A percentile compares a stretch with the other conserved stretches of the same genome.
phyloP scores from a whole-genome alignment of 2,113 vertebrate genomes.

The Paralichthys olivaceus region DNA sequence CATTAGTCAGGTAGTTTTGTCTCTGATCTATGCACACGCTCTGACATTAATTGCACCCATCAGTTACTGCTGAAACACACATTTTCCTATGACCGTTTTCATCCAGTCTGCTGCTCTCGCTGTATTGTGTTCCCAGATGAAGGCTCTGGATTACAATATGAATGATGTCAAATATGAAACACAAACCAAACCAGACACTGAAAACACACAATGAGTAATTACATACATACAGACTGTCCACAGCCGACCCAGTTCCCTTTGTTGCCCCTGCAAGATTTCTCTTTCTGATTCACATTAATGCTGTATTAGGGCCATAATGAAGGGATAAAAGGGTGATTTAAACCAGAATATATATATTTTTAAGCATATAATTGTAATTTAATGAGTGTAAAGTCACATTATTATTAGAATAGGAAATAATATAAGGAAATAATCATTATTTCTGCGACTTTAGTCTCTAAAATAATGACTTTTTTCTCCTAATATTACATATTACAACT shows the following conservation, averaged over 20 bases:
- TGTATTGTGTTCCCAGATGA: neutral
- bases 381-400: no score
- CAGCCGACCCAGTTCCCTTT: neutral
- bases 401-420: no score
- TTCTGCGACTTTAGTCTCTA: no score
- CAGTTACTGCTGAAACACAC: slow-evolving; percentile 32
- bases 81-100: slow-evolving; percentile 29
- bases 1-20: slow-evolving; percentile 57
- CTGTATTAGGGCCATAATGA: no score
- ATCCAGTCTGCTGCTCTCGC: slow-evolving; percentile 18
- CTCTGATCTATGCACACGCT: slow-evolving; percentile 44
- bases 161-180: neutral
- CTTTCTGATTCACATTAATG: neutral
- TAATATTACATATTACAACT: no score
- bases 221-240: neutral
- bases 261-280: neutral
- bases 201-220: neutral
- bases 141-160: neutral
- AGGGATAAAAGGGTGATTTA: no score
- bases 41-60: slow-evolving; percentile 58
- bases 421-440: no score
- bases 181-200: neutral
- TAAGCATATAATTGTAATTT: no score
- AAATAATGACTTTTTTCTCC: no score
- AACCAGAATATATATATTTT: no score